Base-by-base conservation (phyloP, 2,113 vertebrate genomes). In the Spilogale gracilis region DNA sequence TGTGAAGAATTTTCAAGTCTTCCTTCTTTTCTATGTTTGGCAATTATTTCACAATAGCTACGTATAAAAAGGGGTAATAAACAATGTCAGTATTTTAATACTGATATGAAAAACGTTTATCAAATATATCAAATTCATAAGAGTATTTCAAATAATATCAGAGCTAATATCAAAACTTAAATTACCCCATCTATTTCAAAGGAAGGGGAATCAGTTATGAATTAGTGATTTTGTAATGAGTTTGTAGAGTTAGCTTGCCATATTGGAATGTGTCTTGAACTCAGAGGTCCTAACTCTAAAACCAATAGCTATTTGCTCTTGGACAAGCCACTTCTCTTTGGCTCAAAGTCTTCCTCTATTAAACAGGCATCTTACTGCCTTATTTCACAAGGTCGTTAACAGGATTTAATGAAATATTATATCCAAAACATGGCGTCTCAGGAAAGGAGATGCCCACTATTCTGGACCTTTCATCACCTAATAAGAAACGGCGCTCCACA, bases 11-110 rank as follows among this genome's bases (percentile, higher is more conserved):
- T 92, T n/a, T 98, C 98, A 63, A 30, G 25, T 63, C 11, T 61
- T 61, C 13, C 20, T 20, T 27, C 25, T 63, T 63, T 27, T 30
- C 11, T 30, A 63, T 63, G 61, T 63, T 63, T 13, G 81, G 98
- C 98, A 95, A 99, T 99, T 67, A 99, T 96, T 94, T 99, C 99
- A 86, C 98, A 98, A 98, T 98, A 99, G 58, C 99, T 99, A 92
- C 20, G 89, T 87, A 96, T 90, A 9, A 96, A 95, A 96, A 92
- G 86, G 96, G 27, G 7, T 43, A 63, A 93, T 18, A 98, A 69
- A 90, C 69, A 91, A 80, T 48, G 89, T 89, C 79, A 97, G 6
- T 65, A 82, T 27, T 67, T 92, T 84, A 97, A 94, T 60, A 78
- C 43, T 61, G 9, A 94, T 23, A 95, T 11, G 27, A 96, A 92